phyloP scores from a whole-genome alignment of 2,797 vertebrate genomes.

The Limosa lapponica region DNA sequence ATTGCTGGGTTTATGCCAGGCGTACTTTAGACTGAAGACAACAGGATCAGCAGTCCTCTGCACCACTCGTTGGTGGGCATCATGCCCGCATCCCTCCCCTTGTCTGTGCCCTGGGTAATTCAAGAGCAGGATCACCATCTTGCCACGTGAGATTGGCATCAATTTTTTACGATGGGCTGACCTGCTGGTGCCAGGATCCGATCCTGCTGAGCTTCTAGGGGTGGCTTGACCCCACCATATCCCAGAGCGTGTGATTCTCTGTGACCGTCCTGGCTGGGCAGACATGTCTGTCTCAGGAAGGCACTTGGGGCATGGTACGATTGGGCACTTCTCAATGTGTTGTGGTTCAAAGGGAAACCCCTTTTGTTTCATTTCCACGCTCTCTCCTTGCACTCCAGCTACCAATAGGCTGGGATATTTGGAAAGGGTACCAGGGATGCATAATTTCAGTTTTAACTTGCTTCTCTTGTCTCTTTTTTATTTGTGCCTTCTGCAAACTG shows the following conservation, averaged over 20 bases:
- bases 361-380: neutral
- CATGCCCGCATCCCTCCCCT: neutral
- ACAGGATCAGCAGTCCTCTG: neutral
- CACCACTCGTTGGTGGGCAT: fast-evolving
- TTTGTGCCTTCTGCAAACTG: neutral
- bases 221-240: neutral
- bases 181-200: neutral
- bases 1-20: neutral
- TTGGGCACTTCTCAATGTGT: neutral
- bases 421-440: fast-evolving
- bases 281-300: neutral
- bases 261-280: neutral
- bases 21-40: neutral
- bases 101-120: neutral
- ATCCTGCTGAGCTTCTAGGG: neutral
- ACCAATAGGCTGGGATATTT: neutral
- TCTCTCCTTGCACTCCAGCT: neutral
- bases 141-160: neutral
- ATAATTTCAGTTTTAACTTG: neutral
- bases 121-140: neutral
- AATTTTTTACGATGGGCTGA: neutral
- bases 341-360: fast-evolving
- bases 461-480: neutral
- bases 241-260: neutral
- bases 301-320: neutral